phyloP scores from a whole-genome alignment of 2,888 invertebrate genomes.

The Malthinus seriepunctatus region DNA sequence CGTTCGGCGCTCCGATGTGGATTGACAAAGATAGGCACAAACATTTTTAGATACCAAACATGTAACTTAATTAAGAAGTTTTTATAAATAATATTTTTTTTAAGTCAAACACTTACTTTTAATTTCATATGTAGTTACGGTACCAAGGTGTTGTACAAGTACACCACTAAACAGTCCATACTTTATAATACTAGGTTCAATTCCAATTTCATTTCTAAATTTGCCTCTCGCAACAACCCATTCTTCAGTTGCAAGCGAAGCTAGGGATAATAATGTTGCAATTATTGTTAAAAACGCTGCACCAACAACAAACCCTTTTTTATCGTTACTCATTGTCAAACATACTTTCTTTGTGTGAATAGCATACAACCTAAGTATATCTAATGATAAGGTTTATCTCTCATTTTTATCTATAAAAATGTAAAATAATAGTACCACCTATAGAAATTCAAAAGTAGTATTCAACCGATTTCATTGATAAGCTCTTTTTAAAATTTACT shows the following conservation, averaged over 20 bases:
- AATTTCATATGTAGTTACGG: conserved; percentile 38
- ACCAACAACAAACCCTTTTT: conserved; percentile 41
- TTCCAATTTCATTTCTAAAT: conserved; percentile 7
- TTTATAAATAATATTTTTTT: not conserved
- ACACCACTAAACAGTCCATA: conserved; percentile 48
- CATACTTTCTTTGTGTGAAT: no score
- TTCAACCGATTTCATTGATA: no score
- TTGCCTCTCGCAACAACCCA: conserved; percentile 43
- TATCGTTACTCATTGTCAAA: conserved; percentile 44
- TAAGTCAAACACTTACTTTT: conserved; percentile 42
- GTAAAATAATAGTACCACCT: no score
- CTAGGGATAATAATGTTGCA: conserved; percentile 43
- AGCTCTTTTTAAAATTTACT: no score
- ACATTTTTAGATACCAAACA: conserved; percentile 48
- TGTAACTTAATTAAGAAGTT: conserved; percentile 43
- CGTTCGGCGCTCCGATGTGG: conserved; percentile 36
- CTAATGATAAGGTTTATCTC: no score
- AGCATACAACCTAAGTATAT: no score
- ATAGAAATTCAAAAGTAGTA: no score
- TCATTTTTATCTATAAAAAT: no score
- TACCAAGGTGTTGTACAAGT: conserved; percentile 34
- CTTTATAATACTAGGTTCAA: conserved; percentile 31
- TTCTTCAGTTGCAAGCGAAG: conserved; percentile 46
- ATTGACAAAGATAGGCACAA: conserved; percentile 53
- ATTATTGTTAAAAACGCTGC: conserved; percentile 45